phyloP scores from a whole-genome alignment of 2,888 invertebrate species.

The Ceraclea dissimilis region DNA sequence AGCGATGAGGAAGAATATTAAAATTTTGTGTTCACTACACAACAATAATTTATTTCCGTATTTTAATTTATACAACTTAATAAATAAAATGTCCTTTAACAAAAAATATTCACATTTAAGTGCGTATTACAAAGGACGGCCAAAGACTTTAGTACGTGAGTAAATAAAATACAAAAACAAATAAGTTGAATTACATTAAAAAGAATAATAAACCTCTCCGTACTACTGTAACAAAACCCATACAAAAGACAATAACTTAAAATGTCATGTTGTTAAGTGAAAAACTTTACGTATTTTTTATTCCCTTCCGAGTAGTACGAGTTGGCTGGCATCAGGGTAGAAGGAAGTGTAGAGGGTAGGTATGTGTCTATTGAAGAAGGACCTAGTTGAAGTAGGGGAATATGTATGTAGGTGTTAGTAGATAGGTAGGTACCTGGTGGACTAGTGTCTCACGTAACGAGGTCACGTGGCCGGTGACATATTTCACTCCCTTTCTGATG shows the following conservation, averaged over 20 bases:
- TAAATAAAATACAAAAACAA: background rate
- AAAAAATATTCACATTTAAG: background rate
- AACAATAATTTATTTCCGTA: too few relatives aligned
- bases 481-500: conserved; percentile 18
- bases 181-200: background rate
- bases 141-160: background rate
- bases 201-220: background rate
- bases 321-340: background rate
- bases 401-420: background rate
- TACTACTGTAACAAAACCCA: background rate
- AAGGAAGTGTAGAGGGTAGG: background rate
- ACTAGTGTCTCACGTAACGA: conserved; percentile 23
- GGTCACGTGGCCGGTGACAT: conserved; percentile 25
- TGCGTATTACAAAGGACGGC: background rate
- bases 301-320: background rate
- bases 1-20: too few relatives aligned
- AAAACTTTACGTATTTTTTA: conserved; percentile 2
- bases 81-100: too few relatives aligned
- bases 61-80: too few relatives aligned
- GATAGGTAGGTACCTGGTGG: conserved; percentile 2
- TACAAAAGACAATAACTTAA: background rate
- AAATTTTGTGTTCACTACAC: too few relatives aligned
- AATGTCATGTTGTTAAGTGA: conserved; percentile 1
- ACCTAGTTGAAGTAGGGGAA: background rate
- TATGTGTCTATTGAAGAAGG: too few relatives aligned